Conservation (phyloP, 1,140 invertebrate species). For the Bilobella aurantiaca region DNA sequence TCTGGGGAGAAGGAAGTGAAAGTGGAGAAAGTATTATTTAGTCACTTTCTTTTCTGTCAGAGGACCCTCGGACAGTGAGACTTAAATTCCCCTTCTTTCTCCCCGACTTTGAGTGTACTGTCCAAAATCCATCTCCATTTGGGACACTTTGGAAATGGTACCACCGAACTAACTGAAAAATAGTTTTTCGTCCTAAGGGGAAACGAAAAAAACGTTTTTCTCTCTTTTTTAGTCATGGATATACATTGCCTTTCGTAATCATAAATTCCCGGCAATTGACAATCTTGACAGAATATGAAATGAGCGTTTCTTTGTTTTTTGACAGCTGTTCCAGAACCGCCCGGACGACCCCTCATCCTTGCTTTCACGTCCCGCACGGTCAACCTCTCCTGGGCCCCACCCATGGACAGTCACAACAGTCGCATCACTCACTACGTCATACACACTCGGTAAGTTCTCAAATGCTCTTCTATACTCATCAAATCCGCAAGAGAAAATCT, state of each 20-base stretch:
- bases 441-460: constrained; percentile 52
- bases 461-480: constrained; percentile 5
- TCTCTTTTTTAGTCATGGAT: neutral
- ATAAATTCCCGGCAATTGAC: neutral
- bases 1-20: neutral
- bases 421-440: constrained; percentile 62
- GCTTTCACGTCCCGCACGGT: constrained; percentile 61
- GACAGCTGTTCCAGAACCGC: constrained; percentile 43
- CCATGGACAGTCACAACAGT: constrained; percentile 56
- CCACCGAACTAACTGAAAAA: too few species aligned
- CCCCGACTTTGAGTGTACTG: neutral
- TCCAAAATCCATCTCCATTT: neutral
- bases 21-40: neutral
- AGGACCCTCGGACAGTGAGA: neutral
- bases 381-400: constrained; percentile 63
- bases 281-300: too few species aligned
- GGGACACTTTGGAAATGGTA: too few species aligned
- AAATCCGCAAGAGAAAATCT: neutral
- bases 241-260: neutral
- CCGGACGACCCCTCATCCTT: constrained; percentile 58
- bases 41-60: constrained; percentile 4
- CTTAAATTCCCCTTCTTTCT: neutral
- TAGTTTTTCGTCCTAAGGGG: neutral
- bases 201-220: neutral
- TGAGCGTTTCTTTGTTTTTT: neutral